Evolutionary conservation across 2,113 vertebrate species (phyloP).

Genomic region (Psittacula cyanocephala): DNA sequence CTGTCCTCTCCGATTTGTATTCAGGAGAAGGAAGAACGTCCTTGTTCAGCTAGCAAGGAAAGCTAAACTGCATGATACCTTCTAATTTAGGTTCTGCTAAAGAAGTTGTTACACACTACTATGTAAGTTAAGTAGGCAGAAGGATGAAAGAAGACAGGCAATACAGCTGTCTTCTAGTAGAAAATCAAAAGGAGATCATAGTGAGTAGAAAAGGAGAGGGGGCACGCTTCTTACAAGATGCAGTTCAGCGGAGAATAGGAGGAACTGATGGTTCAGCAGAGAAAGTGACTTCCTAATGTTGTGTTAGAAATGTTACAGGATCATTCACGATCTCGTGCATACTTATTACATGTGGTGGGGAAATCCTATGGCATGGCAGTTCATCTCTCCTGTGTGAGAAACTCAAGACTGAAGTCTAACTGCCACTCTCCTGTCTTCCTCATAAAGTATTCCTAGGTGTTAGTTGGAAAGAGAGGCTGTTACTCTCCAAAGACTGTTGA

Average conservation of each 20-base stretch:
- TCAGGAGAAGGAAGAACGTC: neutral
- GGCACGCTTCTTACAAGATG: neutral
- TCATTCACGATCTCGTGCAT: neutral
- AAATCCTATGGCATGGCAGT: neutral
- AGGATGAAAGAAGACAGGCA: neutral
- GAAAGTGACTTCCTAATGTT: neutral
- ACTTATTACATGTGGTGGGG: neutral
- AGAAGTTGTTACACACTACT: neutral
- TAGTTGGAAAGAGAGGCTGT: neutral
- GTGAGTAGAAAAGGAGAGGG: neutral
- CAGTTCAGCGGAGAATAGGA: neutral
- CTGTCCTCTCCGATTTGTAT: neutral
- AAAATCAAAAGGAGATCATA: neutral
- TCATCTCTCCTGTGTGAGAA: neutral
- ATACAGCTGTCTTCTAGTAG: neutral
- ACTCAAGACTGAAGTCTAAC: neutral
- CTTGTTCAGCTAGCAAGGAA: neutral
- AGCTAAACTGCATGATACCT: neutral
- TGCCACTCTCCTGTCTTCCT: neutral
- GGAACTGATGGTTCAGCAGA: neutral
- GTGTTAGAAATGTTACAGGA: neutral
- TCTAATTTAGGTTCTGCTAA: neutral
- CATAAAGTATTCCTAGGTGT: neutral
- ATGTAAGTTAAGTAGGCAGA: neutral
- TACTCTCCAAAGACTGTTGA: neutral